Evolutionary conservation across 2,888 invertebrate genomes (phyloP).

Genomic region (Pandemis corylana): DNA sequence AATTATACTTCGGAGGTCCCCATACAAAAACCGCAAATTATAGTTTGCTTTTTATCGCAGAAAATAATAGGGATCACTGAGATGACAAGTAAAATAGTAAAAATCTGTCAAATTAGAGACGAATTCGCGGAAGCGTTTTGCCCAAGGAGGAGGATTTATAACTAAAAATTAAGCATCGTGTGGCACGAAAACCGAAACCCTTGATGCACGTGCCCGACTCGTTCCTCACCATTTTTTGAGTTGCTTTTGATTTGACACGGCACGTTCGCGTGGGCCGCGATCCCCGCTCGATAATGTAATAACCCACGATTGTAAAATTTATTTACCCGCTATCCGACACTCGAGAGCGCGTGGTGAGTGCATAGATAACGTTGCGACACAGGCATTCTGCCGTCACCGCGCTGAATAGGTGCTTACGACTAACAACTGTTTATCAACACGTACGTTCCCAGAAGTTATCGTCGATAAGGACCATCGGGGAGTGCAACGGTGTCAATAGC

Average conservation of each 20-base stretch:
- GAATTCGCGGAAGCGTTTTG: not conserved
- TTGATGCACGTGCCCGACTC: not conserved
- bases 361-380: conserved; percentile 65
- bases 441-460: conserved; percentile 26
- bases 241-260: conserved; percentile 67
- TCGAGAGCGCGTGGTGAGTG: conserved; percentile 53
- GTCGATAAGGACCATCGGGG: conserved; percentile 2
- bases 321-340: conserved; percentile 72
- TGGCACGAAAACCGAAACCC: not conserved
- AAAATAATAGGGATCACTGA: no score
- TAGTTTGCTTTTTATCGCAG: no score
- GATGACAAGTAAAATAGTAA: no score
- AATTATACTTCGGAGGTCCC: no score
- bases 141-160: no score
- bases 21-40: no score
- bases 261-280: conserved; percentile 63
- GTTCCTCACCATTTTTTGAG: conserved; percentile 52
- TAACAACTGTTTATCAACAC: conserved; percentile 37
- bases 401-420: conserved; percentile 31
- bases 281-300: conserved; percentile 64
- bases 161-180: not conserved
- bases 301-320: conserved; percentile 67
- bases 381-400: conserved; percentile 42
- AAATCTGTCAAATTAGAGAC: no score
- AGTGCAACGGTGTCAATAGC: not conserved